Conservation (phyloP, 2,888 invertebrate species). For the Clivina fossor region DNA sequence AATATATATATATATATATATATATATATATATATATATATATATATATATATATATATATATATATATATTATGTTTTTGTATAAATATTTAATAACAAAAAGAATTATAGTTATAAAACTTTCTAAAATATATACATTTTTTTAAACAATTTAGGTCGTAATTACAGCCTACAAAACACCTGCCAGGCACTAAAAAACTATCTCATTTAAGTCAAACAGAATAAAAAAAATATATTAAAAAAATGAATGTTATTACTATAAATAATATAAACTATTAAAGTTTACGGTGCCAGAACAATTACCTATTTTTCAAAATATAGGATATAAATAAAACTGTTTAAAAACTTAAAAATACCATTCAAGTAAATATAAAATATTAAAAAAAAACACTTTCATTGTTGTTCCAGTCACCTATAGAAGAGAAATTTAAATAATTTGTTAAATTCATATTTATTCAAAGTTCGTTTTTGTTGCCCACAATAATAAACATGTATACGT, state of each 20-base stretch:
- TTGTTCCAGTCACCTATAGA: background rate
- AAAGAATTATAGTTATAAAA: background rate
- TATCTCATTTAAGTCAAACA: no score
- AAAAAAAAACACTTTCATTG: background rate
- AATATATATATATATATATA: no score
- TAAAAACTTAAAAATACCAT: background rate
- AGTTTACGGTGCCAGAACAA: constrained; percentile 5
- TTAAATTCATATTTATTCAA: constrained; percentile 29
- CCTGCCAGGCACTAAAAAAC: no score
- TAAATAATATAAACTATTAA: background rate
- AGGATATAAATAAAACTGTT: background rate
- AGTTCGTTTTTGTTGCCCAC: constrained; percentile 11
- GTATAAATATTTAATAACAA: no score
- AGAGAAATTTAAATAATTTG: constrained; percentile 29
- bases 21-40: no score
- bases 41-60: no score
- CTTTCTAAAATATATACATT: no score
- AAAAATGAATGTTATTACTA: background rate
- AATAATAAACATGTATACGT: constrained; percentile 30
- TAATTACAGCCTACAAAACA: no score
- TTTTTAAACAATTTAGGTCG: no score
- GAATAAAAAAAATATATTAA: no score
- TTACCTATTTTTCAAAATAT: no score
- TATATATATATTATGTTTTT: no score
- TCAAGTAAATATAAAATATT: background rate